Evolutionary conservation across 2,797 vertebrate genomes (phyloP), one percentile per base, ranked within the genome.

Genomic region (Gouania willdenowi): DNA sequence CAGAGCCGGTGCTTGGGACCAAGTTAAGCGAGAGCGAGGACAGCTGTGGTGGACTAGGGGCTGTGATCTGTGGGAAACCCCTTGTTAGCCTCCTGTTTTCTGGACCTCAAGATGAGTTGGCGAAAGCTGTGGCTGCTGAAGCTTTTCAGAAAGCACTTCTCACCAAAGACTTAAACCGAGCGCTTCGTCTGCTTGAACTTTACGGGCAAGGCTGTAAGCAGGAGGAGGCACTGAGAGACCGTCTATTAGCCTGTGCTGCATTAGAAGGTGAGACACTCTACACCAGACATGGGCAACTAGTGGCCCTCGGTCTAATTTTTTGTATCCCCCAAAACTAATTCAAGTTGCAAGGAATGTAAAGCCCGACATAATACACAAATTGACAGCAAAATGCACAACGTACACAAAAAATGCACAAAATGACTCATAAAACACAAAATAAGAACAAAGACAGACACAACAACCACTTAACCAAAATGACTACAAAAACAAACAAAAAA

Each of bases 81-180:
- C 70, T 84, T 1, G 19, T 91, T 9, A 55, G 88, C 5, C 80
- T 95, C 13, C 68, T 94, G 47, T 87, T 98, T 8, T 82, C 91
- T 3, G 93, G 94, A 18, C 50, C 92, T 8, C 92, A 92, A 71
- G 90, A 90, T 8, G 66, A 74, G 2, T 41, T 28, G 0, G 79
- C 91, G 11, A 75, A 90, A 48, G 77, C 81, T 3, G 49, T 87
- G 23, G 80, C 93, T 24, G 81, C 71, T 0, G 87, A 89, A 26
- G 89, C 90, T 33, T 97, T 98, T 46, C 85, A 94, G 62, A 83
- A 91, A 56, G 89, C 92, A 2, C 80, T 99, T 7, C 37, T 45
- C 4, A 64, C 70, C 10, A 72, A 71, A 44, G 89, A 96, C 10
- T 88, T 97, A 84, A 32, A 57, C 39, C 84, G 85, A 66, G 91